phyloP scores from a whole-genome alignment of 2,113 vertebrate genomes.

The Motacilla tschutschensis region DNA sequence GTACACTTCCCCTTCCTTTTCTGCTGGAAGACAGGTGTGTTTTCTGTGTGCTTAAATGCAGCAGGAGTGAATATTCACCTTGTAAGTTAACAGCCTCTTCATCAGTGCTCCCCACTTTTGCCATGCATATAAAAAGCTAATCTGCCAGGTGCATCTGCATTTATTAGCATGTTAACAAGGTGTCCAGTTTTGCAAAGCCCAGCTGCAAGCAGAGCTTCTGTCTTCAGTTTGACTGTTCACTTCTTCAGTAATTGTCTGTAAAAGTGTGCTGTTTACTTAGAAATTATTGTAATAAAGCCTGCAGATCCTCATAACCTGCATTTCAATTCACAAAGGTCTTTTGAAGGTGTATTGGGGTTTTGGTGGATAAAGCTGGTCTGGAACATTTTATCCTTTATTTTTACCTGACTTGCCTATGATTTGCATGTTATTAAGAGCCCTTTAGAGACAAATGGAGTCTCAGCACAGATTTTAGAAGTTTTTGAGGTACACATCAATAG shows the following conservation, averaged over 20 bases:
- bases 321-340: constrained; percentile 5
- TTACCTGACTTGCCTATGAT: background rate
- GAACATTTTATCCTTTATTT: background rate
- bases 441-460: background rate
- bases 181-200: background rate
- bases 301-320: background rate
- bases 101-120: background rate
- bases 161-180: constrained; percentile 38
- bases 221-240: background rate
- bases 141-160: background rate
- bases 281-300: background rate
- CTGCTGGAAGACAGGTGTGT: background rate
- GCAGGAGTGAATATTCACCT: background rate
- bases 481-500: background rate
- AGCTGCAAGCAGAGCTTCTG: background rate
- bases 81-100: background rate
- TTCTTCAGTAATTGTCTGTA: background rate
- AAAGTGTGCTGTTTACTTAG: background rate
- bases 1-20: background rate
- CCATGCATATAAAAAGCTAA: constrained; percentile 7
- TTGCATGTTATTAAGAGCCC: background rate
- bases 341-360: background rate
- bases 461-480: background rate
- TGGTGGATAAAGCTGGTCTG: background rate
- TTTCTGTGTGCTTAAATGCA: background rate